Base-by-base conservation (phyloP, 2,888 invertebrate species). In the Catocala sponsa region DNA sequence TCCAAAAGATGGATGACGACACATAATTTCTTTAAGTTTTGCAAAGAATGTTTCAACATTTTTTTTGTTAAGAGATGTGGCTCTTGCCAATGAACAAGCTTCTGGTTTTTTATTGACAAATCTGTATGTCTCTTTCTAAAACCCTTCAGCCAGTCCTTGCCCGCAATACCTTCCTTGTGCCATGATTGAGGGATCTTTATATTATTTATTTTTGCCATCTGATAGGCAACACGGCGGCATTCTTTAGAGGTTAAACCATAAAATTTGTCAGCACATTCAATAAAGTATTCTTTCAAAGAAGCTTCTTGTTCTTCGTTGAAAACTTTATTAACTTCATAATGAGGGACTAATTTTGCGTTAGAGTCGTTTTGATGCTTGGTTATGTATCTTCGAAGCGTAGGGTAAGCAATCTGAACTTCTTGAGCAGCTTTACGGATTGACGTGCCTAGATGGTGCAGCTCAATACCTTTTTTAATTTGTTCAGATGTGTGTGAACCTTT, bases 11-110 rank as follows among this genome's bases (percentile, higher is more conserved):
- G 48, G 48, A 11, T 32, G n/a, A n/a, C 48, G 32, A 32, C 33
- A 9, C n/a, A 49, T 33, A 10, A 25, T n/a, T 33, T n/a, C 10
- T n/a, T 49, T 33, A 0, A 33, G 9, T 11, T 56, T 56, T 5
- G 25, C 25, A 10, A 41, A 56, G 25, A 56, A 56, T 9, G 5
- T 44, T 43, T 57, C 43, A 6, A 68, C 51, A 25, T 59, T 67
- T 11, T n/a, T 6, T 25, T 13, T 13, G 12, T 52, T 52, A 12
- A 52, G 25, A 10, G 38, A 11, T 4, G 41, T 51, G 4, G 51
- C 51, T 51, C 51, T 38, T 1, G 51, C 38, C 6, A 41, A 6
- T n/a, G 33, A 32, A 11, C 38, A 41, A 9, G 41, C 38, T 13
- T 51, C 51, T 9, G 51, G 51, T 38, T 51, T 51, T 13, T n/a